Conservation (phyloP, 2,113 vertebrate genomes). For the Octodon degus region DNA sequence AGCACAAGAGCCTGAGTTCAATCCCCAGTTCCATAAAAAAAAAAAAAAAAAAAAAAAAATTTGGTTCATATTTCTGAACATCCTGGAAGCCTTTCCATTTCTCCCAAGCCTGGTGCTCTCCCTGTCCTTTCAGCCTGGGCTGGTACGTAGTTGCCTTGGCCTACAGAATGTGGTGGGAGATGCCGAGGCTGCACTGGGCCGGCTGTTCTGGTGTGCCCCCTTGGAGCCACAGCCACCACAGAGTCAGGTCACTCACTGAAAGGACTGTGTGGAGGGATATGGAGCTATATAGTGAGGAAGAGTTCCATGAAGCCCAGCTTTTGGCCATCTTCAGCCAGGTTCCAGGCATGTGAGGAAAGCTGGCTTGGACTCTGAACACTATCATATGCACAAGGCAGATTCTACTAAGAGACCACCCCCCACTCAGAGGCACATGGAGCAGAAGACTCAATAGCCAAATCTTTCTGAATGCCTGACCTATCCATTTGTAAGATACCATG, state of each 20-base stretch:
- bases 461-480: neutral
- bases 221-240: neutral
- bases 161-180: neutral
- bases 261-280: neutral
- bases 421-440: neutral
- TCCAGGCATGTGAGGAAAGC: neutral
- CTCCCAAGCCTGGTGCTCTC: neutral
- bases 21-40: too few species aligned
- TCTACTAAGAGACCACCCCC: neutral
- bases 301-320: neutral
- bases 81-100: neutral
- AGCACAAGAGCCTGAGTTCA: too few species aligned
- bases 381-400: neutral
- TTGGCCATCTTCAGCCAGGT: neutral
- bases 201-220: neutral
- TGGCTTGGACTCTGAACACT: neutral
- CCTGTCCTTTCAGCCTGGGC: neutral
- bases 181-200: neutral
- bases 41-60: too few species aligned
- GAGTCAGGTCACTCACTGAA: neutral
- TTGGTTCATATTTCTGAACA: neutral
- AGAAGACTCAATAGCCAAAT: neutral
- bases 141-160: neutral
- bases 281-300: rapidly evolving
- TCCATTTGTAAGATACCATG: neutral